Conservation (phyloP, 2,113 vertebrate genomes). For the Mormyrus lacerda region DNA sequence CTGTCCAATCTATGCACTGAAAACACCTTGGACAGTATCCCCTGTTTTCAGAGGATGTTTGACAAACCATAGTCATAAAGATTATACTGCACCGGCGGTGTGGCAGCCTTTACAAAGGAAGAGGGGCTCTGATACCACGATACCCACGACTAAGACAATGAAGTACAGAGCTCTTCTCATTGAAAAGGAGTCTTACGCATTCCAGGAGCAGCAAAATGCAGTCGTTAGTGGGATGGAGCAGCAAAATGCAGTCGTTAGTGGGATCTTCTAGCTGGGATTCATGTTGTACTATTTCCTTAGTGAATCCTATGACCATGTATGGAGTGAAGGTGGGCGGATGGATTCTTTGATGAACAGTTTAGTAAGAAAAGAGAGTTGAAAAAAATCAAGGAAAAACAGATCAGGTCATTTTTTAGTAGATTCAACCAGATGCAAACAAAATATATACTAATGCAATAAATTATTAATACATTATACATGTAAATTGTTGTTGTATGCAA, state of each 20-base stretch:
- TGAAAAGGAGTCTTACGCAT: neutral
- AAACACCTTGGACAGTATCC: neutral
- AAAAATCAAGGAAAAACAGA: neutral
- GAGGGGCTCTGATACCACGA: neutral
- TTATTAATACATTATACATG: neutral
- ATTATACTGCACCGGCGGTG: neutral
- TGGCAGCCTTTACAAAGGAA: neutral
- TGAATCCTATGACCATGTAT: neutral
- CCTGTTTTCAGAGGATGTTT: neutral
- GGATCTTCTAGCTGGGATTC: neutral
- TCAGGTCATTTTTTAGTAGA: neutral
- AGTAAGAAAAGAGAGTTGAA: neutral
- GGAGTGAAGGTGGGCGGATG: neutral
- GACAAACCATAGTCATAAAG: constrained; percentile 1
- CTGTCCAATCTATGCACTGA: neutral
- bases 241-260: neutral
- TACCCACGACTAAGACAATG: neutral
- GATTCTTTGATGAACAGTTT: neutral
- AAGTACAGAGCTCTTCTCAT: constrained; percentile 14
- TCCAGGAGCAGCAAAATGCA: neutral
- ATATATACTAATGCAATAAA: neutral
- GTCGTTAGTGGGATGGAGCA: neutral
- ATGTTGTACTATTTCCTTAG: neutral
- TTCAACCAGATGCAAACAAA: neutral
- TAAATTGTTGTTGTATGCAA: neutral